Conservation (phyloP, 2,113 vertebrate genomes). For the Polypterus bichir region DNA sequence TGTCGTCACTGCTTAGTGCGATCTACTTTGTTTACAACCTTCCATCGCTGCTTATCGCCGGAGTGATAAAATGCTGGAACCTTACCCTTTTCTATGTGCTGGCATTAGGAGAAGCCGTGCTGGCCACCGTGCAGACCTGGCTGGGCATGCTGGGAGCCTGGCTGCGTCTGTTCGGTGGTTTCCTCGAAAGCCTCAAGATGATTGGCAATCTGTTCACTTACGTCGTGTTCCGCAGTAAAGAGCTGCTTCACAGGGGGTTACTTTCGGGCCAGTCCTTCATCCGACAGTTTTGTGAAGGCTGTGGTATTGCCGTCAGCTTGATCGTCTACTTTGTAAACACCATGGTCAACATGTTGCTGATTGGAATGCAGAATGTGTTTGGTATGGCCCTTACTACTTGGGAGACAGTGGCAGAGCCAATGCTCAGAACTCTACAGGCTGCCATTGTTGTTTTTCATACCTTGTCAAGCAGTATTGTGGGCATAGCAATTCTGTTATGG, state of each 20-base stretch:
- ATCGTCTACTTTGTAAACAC: conserved; percentile 79
- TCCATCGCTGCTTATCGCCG: conserved; percentile 46
- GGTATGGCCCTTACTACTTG: conserved; percentile 44
- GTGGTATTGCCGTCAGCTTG: conserved; percentile 64
- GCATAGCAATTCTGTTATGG: conserved; percentile 74
- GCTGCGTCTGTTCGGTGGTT: conserved; percentile 46
- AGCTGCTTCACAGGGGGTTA: conserved; percentile 61
- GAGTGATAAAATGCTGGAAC: conserved; percentile 50
- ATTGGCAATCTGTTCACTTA: conserved; percentile 69
- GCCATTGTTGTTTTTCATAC: conserved; percentile 57
- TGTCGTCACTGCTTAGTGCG: conserved; percentile 63
- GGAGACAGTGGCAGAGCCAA: conserved; percentile 52
- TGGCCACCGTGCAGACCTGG: conserved; percentile 29
- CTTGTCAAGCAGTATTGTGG: conserved; percentile 68
- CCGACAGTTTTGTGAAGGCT: conserved; percentile 59
- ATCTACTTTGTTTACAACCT: conserved; percentile 54
- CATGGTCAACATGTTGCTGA: conserved; percentile 68
- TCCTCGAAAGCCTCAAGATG: conserved; percentile 72
- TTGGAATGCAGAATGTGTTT: conserved; percentile 70
- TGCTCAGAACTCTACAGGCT: conserved; percentile 58
- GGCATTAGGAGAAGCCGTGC: conserved; percentile 35
- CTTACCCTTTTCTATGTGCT: conserved; percentile 37
- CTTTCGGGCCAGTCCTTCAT: conserved; percentile 51
- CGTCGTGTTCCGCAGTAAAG: conserved; percentile 56
- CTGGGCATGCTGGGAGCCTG: conserved; percentile 37